phyloP scores from a whole-genome alignment of 2,888 invertebrate genomes.

The Sarcophaga variegata region DNA sequence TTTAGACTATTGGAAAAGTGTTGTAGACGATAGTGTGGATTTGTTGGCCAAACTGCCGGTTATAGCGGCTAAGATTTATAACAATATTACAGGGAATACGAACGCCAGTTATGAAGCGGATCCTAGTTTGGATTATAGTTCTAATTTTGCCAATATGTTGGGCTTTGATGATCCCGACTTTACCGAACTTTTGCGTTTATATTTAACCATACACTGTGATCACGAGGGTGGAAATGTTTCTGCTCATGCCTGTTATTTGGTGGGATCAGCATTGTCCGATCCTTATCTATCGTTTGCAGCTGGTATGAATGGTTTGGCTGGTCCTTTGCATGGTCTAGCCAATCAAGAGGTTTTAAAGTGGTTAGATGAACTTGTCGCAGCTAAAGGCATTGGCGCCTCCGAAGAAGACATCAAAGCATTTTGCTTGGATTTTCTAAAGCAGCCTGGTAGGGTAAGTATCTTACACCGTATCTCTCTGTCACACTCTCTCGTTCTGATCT shows the following conservation, averaged over 20 bases:
- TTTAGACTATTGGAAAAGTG: constrained; percentile 88
- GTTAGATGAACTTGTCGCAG: constrained; percentile 91
- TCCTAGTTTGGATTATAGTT: constrained; percentile 90
- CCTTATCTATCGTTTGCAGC: constrained; percentile 93
- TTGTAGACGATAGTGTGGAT: constrained; percentile 93
- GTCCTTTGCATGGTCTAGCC: constrained; percentile 94
- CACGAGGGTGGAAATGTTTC: constrained; percentile 96
- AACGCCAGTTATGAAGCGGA: constrained; percentile 87
- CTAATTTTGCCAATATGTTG: constrained; percentile 91
- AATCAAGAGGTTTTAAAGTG: constrained; percentile 97
- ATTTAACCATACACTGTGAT: constrained; percentile 92
- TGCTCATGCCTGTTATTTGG: constrained; percentile 93
- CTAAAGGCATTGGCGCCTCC: constrained; percentile 90
- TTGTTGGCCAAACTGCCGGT: constrained; percentile 93
- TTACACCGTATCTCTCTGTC: too few species aligned
- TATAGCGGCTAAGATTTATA: constrained; percentile 92
- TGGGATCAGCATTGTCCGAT: constrained; percentile 93
- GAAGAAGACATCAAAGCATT: constrained; percentile 93
- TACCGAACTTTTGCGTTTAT: constrained; percentile 92
- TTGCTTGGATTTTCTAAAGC: too few species aligned
- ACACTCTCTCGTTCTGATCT: too few species aligned
- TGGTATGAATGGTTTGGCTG: constrained; percentile 93
- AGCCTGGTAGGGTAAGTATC: too few species aligned
- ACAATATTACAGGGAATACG: constrained; percentile 87
- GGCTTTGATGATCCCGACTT: constrained; percentile 89